Conservation (phyloP, 1,140 invertebrate species). For the Pygmarrhopalites habei region DNA sequence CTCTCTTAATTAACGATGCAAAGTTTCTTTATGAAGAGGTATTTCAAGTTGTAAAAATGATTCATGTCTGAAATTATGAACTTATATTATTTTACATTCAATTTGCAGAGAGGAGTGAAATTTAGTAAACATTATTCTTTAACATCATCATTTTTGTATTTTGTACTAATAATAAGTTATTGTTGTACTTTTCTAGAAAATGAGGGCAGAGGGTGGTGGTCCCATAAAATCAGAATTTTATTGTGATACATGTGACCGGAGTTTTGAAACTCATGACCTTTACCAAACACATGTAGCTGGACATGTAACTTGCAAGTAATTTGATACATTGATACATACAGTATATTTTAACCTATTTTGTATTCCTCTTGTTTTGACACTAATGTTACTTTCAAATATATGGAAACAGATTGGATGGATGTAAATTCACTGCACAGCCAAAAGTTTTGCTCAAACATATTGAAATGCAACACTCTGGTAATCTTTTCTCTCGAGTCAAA, state of each 20-base stretch:
- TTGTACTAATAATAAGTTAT: not conserved
- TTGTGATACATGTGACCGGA: constrained; percentile 70
- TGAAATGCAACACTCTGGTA: constrained; percentile 68
- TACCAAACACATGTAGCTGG: constrained; percentile 57
- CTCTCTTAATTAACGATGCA: constrained; percentile 11
- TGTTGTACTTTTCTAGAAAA: not conserved
- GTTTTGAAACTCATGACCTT: constrained; percentile 53
- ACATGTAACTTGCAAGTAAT: constrained; percentile 50
- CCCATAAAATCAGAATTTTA: constrained; percentile 20
- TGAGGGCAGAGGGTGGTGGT: not conserved
- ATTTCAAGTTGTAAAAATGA: not conserved
- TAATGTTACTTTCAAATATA: not conserved
- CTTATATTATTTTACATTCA: not conserved
- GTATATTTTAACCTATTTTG: not conserved
- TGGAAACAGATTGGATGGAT: constrained; percentile 60
- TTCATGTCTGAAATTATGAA: not conserved
- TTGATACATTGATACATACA: not conserved
- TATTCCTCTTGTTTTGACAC: not conserved
- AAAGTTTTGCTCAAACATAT: constrained; percentile 71
- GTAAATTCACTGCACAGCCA: constrained; percentile 67
- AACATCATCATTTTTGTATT: not conserved
- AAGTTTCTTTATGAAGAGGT: not conserved
- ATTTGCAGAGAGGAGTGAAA: not conserved
- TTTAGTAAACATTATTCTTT: not conserved
- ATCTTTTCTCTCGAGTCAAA: constrained; percentile 66